A percentile compares a stretch with the other conserved stretches of the same genome.
Conservation (phyloP, 2,888 invertebrate species). For the Caenorhabditis zanzibari region DNA sequence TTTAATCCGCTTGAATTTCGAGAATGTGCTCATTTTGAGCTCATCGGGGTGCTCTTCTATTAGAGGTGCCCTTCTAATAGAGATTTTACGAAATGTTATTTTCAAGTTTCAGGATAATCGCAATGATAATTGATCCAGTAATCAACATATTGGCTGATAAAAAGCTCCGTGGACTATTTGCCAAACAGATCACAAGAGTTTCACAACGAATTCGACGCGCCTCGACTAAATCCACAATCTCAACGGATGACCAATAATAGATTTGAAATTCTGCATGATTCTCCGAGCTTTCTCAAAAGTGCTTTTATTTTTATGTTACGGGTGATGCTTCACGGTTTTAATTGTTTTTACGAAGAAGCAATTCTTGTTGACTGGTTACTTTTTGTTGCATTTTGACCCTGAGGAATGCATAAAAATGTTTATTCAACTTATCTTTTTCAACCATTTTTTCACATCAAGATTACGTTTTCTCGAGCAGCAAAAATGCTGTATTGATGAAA, state of each 20-base stretch:
- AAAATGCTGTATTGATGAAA: conserved; percentile 7
- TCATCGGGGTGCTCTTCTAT: too few species aligned
- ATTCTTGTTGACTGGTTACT: background rate
- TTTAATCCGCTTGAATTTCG: too few species aligned
- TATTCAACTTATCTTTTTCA: background rate
- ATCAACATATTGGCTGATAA: conserved; percentile 78
- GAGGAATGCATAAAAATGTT: background rate
- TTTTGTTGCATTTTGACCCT: background rate
- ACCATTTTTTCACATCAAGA: background rate
- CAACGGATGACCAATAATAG: conserved; percentile 57
- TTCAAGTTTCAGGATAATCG: conserved; percentile 72
- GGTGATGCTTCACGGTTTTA: background rate
- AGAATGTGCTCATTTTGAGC: too few species aligned
- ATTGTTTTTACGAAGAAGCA: background rate
- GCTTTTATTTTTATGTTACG: background rate
- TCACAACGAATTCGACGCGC: conserved; percentile 44
- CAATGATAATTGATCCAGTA: conserved; percentile 78
- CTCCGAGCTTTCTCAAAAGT: background rate
- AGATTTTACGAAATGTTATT: too few species aligned
- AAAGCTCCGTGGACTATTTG: conserved; percentile 62
- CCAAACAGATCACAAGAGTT: conserved; percentile 35
- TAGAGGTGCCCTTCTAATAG: too few species aligned
- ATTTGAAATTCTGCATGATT: background rate
- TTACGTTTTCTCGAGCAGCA: conserved; percentile 27
- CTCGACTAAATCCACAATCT: conserved; percentile 60